Evolutionary conservation across 2,113 vertebrate species (phyloP), one percentile per base, ranked within the genome.

Genomic region (Aythya baeri): DNA sequence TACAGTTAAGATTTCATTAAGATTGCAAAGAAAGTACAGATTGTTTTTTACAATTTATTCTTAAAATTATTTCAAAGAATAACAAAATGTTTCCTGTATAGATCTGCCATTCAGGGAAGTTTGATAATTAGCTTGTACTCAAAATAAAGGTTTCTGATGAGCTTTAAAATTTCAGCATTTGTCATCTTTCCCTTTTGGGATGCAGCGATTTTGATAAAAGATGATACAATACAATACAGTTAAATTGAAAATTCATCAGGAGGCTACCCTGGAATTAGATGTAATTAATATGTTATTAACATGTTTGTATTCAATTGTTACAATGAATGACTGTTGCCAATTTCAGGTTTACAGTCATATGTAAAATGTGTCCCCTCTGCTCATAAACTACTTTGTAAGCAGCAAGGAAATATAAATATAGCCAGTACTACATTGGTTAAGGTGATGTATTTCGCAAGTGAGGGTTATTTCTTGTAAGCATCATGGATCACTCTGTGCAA

Each of bases 131-230:
- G 13, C 16, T 3, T 41, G 17, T 16, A 83, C 61, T 83, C 36
- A 95, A 94, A 88, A 89, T n/a, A 76, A 80, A 87, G 36, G 66
- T 43, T 90, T 83, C 44, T 61, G 13, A 74, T 36, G 20, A 84
- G 38, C 25, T 92, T 83, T 67, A 91, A 71, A 70, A 77, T 43
- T 46, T 74, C 55, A 83, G 46, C 25, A 58, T 80, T 83, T 83
- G 52, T 63, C 49, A n/a, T 50, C 81, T 59, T 58, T 83, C 36
- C 66, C 18, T 77, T 86, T 68, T 21, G 16, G 14, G 31, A 75
- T 36, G 32, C 38, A 50, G 14, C 44, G 6, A 50, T 43, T 81
- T 87, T 82, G 59, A 79, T 6, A 61, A 50, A 84, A 79, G 25
- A 73, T 38, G 11, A 72, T 11, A 65, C 2, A 83, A 58, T 8